A percentile compares a stretch with the other conserved stretches of the same genome.
phyloP scores from a whole-genome alignment of 2,888 invertebrate genomes.

The Luperina testacea region DNA sequence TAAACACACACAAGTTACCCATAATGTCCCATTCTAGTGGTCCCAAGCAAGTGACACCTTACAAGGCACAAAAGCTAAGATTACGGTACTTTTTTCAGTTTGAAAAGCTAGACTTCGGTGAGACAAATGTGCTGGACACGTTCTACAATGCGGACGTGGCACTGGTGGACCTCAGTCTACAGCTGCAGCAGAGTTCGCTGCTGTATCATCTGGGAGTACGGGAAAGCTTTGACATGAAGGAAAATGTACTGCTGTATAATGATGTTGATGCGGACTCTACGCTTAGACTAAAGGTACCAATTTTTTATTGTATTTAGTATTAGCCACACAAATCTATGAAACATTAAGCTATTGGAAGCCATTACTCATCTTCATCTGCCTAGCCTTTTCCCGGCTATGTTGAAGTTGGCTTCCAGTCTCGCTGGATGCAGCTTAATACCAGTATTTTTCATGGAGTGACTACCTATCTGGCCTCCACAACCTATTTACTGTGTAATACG shows the following conservation, averaged over 20 bases:
- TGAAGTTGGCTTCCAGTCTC: background rate
- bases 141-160: slow-evolving; percentile 99
- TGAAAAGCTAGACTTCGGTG: slow-evolving; percentile 99
- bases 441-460: no score
- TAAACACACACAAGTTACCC: background rate
- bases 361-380: background rate
- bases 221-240: slow-evolving; percentile 99
- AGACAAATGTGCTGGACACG: slow-evolving; percentile 97
- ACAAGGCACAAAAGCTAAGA: background rate
- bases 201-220: slow-evolving; percentile 99
- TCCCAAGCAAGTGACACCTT: background rate
- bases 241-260: slow-evolving; percentile 97
- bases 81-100: slow-evolving; percentile 90
- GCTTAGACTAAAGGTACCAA: slow-evolving; percentile 94
- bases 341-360: background rate
- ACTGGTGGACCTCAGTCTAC: slow-evolving; percentile 97
- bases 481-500: background rate
- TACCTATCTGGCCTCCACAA: no score
- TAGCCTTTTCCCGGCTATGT: background rate
- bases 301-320: background rate
- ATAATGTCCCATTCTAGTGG: background rate
- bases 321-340: background rate
- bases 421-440: no score
- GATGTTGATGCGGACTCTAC: slow-evolving; percentile 97
- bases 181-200: slow-evolving; percentile 97